These are phyloP conservation scores for Rhagoletis pomonella DNA, from an alignment of 1,140 invertebrate genomes.

Conservation along the genomic window DNA sequence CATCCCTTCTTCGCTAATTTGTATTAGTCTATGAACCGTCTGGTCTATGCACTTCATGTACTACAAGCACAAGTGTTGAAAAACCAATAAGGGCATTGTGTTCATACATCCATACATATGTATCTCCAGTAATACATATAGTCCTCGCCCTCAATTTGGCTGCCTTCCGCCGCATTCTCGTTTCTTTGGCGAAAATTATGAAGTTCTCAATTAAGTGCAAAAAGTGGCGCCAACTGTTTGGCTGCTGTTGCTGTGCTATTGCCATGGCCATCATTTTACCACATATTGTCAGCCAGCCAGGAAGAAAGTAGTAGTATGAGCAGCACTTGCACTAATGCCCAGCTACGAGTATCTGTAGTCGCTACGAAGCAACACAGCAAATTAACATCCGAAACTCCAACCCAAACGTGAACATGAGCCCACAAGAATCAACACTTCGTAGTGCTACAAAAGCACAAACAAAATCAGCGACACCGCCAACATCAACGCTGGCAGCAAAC, in stretches of 20 bases:
- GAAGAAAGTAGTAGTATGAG: not conserved
- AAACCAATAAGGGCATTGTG: not conserved
- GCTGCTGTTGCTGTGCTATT: too few relatives aligned
- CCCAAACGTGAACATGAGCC: not conserved
- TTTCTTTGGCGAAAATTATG: not conserved
- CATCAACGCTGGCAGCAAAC: not conserved
- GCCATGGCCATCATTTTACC: not conserved
- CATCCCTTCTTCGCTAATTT: too few relatives aligned
- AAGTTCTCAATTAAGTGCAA: conserved; percentile 38
- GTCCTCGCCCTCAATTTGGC: not conserved
- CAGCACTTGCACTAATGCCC: not conserved
- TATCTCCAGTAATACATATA: too few relatives aligned
- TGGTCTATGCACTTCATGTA: too few relatives aligned
- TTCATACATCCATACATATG: too few relatives aligned
- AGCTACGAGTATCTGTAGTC: not conserved
- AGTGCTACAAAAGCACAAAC: not conserved
- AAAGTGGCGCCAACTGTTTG: conserved; percentile 6
- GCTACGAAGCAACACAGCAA: not conserved
- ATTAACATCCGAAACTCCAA: conserved; percentile 2
- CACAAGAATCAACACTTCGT: not conserved
- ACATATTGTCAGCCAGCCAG: not conserved
- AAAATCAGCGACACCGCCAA: not conserved
- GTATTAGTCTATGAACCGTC: too few relatives aligned
- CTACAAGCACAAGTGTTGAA: not conserved
- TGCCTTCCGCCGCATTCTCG: not conserved